Percentiles rank a stretch among this genome's conserved stretches.
Evolutionary conservation across 2,797 vertebrate species (phyloP).

Genomic region (Bucorvus abyssinicus): DNA sequence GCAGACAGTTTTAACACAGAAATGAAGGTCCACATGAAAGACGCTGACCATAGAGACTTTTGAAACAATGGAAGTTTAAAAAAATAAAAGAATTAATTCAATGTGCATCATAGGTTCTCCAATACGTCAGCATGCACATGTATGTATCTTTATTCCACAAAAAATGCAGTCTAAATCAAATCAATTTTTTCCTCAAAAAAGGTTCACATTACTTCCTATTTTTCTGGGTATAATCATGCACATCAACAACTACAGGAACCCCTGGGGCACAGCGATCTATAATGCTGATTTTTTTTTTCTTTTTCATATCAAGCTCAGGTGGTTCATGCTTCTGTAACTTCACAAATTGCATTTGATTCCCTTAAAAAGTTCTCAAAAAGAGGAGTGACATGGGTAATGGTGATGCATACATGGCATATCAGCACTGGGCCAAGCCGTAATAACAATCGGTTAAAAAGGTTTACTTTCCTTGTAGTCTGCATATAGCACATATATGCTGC

Average conservation of each 20-base stretch:
- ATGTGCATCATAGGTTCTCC: background rate
- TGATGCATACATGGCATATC: accelerated
- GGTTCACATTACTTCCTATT: background rate
- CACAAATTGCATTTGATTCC: background rate
- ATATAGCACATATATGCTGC: background rate
- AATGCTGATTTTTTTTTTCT: background rate
- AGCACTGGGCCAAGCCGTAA: background rate
- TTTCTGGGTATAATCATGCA: background rate
- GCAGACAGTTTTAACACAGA: background rate
- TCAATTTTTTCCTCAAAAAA: background rate
- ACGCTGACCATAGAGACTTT: background rate
- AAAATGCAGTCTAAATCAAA: background rate
- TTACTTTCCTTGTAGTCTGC: background rate
- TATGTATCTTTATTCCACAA: background rate
- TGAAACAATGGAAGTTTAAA: background rate
- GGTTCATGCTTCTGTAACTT: background rate
- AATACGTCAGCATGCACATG: background rate
- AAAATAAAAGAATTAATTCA: background rate
- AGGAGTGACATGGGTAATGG: background rate
- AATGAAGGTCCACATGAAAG: background rate
- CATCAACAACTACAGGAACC: background rate
- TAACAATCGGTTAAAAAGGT: background rate
- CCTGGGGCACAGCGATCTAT: background rate
- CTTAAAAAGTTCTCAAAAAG: background rate
- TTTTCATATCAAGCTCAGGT: background rate